Evolutionary conservation across 2,888 invertebrate genomes (phyloP), one percentile per base, ranked within the genome.

Genomic region (Metalampra italica): DNA sequence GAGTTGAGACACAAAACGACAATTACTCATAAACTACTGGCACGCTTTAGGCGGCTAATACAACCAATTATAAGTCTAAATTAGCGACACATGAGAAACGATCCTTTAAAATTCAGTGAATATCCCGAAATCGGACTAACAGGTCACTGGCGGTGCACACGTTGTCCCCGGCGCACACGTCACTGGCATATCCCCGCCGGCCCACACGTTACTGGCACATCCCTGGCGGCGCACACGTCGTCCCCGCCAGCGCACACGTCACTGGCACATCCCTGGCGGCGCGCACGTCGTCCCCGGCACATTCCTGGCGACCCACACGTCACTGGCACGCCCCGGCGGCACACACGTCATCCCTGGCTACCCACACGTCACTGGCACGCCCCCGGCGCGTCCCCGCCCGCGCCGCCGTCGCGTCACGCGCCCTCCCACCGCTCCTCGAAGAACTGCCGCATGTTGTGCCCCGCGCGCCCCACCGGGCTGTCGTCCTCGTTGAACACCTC

Each of bases 401-500:
- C 39, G 39, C 14, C 39, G 34, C 22, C 11, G 11, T 36, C 36
- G 14, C n/a, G 39, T 39, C 39, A 39, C 39, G 39, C 15, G 13
- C 15, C 5, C 13, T 13, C 39, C 97, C 97, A 98, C 48, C 96
- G 92, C 50, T 94, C 92, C 78, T 97, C 97, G 81, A 98, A 98
- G 91, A 96, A 98, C 78, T 94, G 94, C 29, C 97, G 90, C 95
- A 98, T 95, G 69, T 93, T 93, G 81, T 98, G 98, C 0, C 98
- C 98, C 11, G 98, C 98, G 71, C 97, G 95, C 1, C 98, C 99
- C 40, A 99, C 98, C 0, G 98, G 97, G 62, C 98, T 98, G 84
- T 98, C 97, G 79, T 99, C 99, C 79, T 99, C 98, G 82, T 99
- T 99, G 90, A 98, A 99, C 47, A 96, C 96, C 79, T 98, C 97